These are phyloP conservation scores for Strigops habroptila DNA, from an alignment of 2,113 vertebrate species.

Conservation along the genomic window DNA sequence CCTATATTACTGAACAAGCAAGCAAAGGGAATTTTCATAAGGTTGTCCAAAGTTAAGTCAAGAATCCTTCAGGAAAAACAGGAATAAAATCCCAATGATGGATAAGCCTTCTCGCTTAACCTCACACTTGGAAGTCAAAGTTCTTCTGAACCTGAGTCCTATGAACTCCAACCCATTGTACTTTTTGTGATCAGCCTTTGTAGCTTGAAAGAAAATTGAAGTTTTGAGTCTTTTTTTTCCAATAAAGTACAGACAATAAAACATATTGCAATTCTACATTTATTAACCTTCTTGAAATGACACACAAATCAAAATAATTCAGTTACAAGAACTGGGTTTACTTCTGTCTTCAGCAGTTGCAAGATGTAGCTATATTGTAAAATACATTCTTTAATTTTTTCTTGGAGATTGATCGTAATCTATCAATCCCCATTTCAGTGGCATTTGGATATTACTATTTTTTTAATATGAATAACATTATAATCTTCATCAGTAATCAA, in stretches of 20 bases:
- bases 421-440: background rate
- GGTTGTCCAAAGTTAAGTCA: background rate
- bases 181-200: background rate
- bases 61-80: background rate
- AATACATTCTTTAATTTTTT: background rate
- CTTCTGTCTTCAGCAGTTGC: background rate
- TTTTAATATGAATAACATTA: constrained; percentile 33
- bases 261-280: background rate
- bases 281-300: background rate
- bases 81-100: background rate
- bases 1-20: background rate
- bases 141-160: background rate
- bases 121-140: background rate
- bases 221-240: background rate
- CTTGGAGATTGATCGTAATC: background rate
- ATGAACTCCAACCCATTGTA: background rate
- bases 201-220: background rate
- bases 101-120: background rate
- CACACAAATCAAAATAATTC: constrained; percentile 43
- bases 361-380: background rate
- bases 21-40: background rate
- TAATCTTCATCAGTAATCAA: constrained; percentile 54
- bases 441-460: constrained; percentile 6
- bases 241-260: background rate
- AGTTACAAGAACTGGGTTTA: background rate